Evolutionary conservation across 1,140 invertebrate genomes (phyloP).

Genomic region (Drosophila pandora): DNA sequence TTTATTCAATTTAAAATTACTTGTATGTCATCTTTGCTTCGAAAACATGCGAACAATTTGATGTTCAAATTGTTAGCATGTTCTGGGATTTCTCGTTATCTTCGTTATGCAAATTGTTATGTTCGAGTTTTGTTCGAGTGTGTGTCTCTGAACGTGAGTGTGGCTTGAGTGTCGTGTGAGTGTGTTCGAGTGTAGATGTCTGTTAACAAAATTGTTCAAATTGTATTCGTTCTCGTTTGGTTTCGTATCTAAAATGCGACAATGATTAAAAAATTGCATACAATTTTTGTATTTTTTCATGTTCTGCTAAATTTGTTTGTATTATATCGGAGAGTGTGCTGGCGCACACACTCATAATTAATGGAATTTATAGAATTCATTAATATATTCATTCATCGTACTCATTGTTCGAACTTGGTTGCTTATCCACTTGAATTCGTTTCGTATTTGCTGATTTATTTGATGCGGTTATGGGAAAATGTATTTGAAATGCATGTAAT

Average conservation of each 20-base stretch:
- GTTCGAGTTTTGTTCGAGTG: constrained; percentile 14
- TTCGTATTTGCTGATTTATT: constrained; percentile 52
- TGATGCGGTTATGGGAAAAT: constrained; percentile 73
- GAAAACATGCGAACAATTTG: constrained; percentile 19
- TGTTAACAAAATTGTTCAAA: constrained; percentile 28
- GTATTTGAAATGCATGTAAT: constrained; percentile 73
- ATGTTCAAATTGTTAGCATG: constrained; percentile 39
- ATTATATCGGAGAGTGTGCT: constrained; percentile 6
- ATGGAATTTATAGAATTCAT: constrained; percentile 24
- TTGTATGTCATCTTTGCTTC: constrained; percentile 70
- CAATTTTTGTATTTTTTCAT: constrained; percentile 51
- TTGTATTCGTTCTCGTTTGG: constrained; percentile 27
- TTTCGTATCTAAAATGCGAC: constrained; percentile 67
- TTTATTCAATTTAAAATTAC: constrained; percentile 83
- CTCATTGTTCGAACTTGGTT: constrained; percentile 19
- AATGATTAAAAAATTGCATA: constrained; percentile 76
- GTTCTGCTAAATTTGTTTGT: not conserved
- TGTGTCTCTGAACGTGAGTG: constrained; percentile 9
- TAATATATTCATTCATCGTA: constrained; percentile 41
- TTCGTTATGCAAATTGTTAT: constrained; percentile 54
- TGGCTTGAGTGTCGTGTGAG: constrained; percentile 4
- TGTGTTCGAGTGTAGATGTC: constrained; percentile 1
- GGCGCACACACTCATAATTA: constrained; percentile 30
- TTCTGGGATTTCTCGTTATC: constrained; percentile 35
- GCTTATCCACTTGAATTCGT: constrained; percentile 36